Base-by-base conservation (phyloP, 2,888 invertebrate species). In the Mellilla xanthometata region DNA sequence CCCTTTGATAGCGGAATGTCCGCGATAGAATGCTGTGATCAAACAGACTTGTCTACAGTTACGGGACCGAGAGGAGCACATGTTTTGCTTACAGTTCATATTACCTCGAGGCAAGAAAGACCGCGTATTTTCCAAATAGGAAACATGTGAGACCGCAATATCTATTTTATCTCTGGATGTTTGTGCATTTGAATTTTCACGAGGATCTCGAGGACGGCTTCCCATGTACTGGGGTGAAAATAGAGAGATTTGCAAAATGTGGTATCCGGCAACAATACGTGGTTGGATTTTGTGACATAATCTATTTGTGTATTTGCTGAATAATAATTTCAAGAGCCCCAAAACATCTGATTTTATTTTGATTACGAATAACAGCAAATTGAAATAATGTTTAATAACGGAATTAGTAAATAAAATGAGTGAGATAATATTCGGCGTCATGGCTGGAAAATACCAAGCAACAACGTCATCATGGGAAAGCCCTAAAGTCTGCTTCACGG, bases 1-100 rank as follows among this genome's bases (percentile, higher is more conserved):
- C 71, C n/a, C 74, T 71, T 78, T 72, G 65, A 66, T 59, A 59
- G 53, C 39, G 56, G 62, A 57, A 63, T 58, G 60, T 65, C 65
- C 60, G 62, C 56, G 51, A 58, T 42, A 46, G 35, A 36, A 47
- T 38, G 39, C 40, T 52, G 50, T 62, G 73, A 79, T 81, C 73
- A 78, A 78, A 77, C 65, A 66, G 49, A 34, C 32, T 39, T 39
- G 39, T 41, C 39, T 40, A 48, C 46, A 30, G 47, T 42, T 38
- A 41, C 15, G 45, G 41, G 39, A 38, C 34, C 43, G 35, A 44
- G 36, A 47, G 32, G 40, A 42, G 43, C 44, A 53, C 50, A 45
- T 46, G 55, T 49, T 50, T 54, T 52, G 49, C 49, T 48, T 52
- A 52, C 52, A 47, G 42, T 42, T 48, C 40, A 43, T 49, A 50